phyloP scores from a whole-genome alignment of 2,113 vertebrate species.

The Abramis brama region DNA sequence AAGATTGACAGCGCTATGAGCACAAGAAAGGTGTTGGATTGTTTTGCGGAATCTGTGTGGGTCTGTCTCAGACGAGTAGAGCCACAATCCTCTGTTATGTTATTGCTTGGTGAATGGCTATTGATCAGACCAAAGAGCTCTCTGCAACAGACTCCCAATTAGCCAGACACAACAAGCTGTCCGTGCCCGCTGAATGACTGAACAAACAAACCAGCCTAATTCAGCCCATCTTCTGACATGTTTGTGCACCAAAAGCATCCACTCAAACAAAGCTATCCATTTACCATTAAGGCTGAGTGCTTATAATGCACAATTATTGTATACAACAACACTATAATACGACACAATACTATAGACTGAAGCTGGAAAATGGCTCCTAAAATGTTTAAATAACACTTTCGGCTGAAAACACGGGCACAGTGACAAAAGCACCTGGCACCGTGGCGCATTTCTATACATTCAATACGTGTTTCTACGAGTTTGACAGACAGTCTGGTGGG shows the following conservation, averaged over 20 bases:
- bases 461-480: neutral
- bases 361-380: conserved; percentile 20
- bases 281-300: conserved; percentile 13
- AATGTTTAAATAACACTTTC: conserved; percentile 13
- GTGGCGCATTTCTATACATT: neutral
- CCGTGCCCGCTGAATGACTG: neutral
- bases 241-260: conserved; percentile 20
- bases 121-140: conserved; percentile 55
- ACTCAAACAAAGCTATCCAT: conserved; percentile 34
- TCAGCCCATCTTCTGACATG: conserved; percentile 42
- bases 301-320: conserved; percentile 35
- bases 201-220: conserved; percentile 42
- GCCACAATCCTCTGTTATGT: conserved; percentile 42
- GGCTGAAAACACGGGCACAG: neutral
- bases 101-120: conserved; percentile 60
- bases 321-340: conserved; percentile 18
- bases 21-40: neutral
- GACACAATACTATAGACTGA: neutral
- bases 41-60: neutral
- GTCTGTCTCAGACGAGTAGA: neutral
- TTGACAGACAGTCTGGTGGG: neutral
- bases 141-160: conserved; percentile 52
- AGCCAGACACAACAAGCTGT: conserved; percentile 48
- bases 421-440: neutral
- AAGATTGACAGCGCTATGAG: too few relatives aligned